Evolutionary conservation across 1,140 invertebrate genomes (phyloP).

Genomic region (Glossosoma conforme): DNA sequence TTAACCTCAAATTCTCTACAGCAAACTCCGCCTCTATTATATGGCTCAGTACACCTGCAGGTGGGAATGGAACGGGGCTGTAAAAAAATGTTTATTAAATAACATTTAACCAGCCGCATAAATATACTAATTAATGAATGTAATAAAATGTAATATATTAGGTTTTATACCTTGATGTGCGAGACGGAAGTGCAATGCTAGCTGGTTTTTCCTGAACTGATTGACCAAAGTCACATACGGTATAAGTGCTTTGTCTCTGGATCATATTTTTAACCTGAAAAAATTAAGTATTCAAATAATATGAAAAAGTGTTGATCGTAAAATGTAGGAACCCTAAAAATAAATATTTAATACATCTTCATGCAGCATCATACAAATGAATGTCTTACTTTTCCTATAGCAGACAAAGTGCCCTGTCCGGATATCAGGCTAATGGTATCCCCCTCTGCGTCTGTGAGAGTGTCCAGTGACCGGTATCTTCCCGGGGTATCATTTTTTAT

Average conservation of each 20-base stretch:
- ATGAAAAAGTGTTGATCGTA: too few relatives aligned
- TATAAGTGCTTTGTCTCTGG: constrained; percentile 22
- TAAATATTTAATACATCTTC: too few relatives aligned
- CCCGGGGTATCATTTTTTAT: constrained; percentile 40
- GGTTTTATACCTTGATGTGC: constrained; percentile 16
- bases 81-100: too few relatives aligned
- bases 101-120: too few relatives aligned
- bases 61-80: constrained; percentile 12
- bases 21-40: constrained; percentile 21
- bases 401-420: constrained; percentile 11
- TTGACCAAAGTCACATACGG: constrained; percentile 14
- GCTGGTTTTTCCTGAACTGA: neutral
- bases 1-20: constrained; percentile 2
- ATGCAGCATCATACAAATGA: constrained; percentile 1
- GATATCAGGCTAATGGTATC: constrained; percentile 11
- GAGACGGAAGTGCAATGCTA: neutral
- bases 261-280: too few relatives aligned
- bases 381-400: constrained; percentile 7
- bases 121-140: too few relatives aligned
- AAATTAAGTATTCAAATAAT: too few relatives aligned
- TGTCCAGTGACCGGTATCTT: constrained; percentile 43
- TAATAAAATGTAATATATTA: neutral
- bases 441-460: constrained; percentile 31
- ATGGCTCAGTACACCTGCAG: constrained; percentile 9
- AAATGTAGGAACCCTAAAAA: too few relatives aligned